Base-by-base conservation (phyloP, 35 echinoderm and acorn worm genomes). In the Strongylocentrotus purpuratus region DNA sequence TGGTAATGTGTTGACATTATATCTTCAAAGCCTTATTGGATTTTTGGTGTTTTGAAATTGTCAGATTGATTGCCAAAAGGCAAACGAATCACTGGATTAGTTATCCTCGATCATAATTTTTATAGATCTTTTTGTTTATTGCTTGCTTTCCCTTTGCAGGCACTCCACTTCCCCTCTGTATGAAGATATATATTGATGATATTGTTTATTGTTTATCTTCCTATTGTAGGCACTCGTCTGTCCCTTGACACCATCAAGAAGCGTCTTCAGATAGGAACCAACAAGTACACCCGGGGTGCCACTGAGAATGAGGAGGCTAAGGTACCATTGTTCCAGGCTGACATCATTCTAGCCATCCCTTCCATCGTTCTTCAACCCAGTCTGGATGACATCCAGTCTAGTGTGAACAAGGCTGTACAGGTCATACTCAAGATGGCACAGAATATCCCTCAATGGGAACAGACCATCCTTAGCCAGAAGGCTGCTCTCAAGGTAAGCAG, bases 211-310 rank as follows among this genome's bases (percentile, higher is more conserved):
- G 50, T 10, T 55, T 55, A 4, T 28, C 8, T 58, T 25, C 55
- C 22, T 2, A 48, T 60, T n/a, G 17, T 88, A 99, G 98, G 98
- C 86, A 99, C 98, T 52, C 96, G 98, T 32, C 94, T 99, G 25
- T 99, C 98, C 5, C 86, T 99, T 52, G 98, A 99, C 92, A 94
- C 98, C 87, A 99, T 99, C 97, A 99, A 99, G 95, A 96, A 96
- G 58, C 95, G 98, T 46, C 91, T 98, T 8, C 97, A 99, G 95
- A 98, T 97, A 7, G 89, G 91, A 48, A 95, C 96, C 91, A 99
- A 97, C 94, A 99, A 98, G 88, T 98, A 99, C 96, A 98, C 98
- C 86, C 85, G 94, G 31, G 95, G 96, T 17, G 94, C 95, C 46
- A 88, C 89, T 32, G 98, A 99, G 86, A 96, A 96, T 45, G 97